phyloP scores from a whole-genome alignment of 2,113 vertebrate species.

The Cinclus cinclus region DNA sequence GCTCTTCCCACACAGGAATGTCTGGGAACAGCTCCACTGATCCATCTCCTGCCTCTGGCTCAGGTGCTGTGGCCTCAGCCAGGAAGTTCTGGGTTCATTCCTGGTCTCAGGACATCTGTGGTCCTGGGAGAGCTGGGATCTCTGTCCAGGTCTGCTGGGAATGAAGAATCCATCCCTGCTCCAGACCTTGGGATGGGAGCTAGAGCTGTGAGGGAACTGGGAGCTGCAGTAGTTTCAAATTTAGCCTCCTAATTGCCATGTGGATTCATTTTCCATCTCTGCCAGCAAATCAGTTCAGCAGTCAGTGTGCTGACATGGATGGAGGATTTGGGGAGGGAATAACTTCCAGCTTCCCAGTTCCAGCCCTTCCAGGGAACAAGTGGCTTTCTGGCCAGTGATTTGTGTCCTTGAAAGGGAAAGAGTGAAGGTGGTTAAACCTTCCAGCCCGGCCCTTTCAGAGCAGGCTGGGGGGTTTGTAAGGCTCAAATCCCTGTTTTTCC shows the following conservation, averaged over 20 bases:
- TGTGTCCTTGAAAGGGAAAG: background rate
- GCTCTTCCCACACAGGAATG: rapidly evolving
- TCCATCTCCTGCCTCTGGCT: background rate
- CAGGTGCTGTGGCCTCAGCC: rapidly evolving
- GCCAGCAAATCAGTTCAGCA: background rate
- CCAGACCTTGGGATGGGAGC: background rate
- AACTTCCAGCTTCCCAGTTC: background rate
- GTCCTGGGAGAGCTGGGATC: background rate
- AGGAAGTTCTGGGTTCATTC: background rate
- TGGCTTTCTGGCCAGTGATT: background rate
- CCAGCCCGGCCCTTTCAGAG: background rate
- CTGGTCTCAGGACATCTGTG: rapidly evolving
- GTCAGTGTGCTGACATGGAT: background rate
- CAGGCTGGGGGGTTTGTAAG: background rate
- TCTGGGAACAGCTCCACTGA: background rate
- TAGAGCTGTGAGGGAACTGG: background rate
- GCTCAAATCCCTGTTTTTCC: background rate
- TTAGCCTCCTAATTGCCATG: background rate
- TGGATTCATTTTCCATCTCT: background rate
- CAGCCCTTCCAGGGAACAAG: background rate
- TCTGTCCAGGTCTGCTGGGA: background rate
- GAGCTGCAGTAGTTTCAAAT: background rate
- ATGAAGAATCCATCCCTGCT: background rate
- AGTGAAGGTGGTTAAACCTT: background rate
- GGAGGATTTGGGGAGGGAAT: background rate